Percentiles rank a stretch among this genome's conserved stretches.
phyloP scores from a whole-genome alignment of 53 echinoderm and acorn worm species.

The Arbacia lixula region DNA sequence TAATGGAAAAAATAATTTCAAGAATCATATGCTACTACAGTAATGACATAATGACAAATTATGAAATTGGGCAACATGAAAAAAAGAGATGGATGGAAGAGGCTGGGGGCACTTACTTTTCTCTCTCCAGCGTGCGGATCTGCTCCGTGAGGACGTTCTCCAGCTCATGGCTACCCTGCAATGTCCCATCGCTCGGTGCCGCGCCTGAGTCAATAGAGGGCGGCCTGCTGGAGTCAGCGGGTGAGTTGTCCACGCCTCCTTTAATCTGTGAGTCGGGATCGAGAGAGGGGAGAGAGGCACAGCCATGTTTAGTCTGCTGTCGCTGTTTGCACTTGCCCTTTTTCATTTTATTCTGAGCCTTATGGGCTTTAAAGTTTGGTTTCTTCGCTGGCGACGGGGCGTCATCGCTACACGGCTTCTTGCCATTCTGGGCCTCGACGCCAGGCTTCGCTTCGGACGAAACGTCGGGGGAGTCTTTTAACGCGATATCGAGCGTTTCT shows the following conservation, averaged over 20 bases:
- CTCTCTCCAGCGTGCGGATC: slow-evolving; percentile 82
- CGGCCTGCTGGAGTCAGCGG: slow-evolving; percentile 9
- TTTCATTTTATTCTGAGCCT: slow-evolving; percentile 12
- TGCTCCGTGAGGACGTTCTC: slow-evolving; percentile 81
- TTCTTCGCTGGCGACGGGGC: too few species aligned
- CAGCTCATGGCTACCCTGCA: slow-evolving; percentile 67
- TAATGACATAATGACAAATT: too few species aligned
- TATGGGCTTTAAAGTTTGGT: not conserved
- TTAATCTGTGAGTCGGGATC: slow-evolving; percentile 32
- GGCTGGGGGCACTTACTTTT: slow-evolving; percentile 76
- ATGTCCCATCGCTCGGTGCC: slow-evolving; percentile 47
- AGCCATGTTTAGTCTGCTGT: slow-evolving; percentile 32
- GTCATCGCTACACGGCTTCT: not conserved
- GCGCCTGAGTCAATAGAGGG: slow-evolving; percentile 1
- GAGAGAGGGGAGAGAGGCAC: slow-evolving; percentile 1
- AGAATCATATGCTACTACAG: too few species aligned
- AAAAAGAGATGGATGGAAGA: too few species aligned
- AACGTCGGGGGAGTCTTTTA: not conserved
- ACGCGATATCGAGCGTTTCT: not conserved
- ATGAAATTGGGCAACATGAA: too few species aligned
- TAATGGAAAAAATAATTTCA: too few species aligned
- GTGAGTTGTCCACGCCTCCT: not conserved
- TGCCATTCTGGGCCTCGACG: not conserved
- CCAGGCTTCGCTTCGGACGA: not conserved
- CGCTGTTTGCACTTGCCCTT: slow-evolving; percentile 37